Base-by-base conservation (phyloP, 1,140 invertebrate genomes). In the Physella acuta region DNA sequence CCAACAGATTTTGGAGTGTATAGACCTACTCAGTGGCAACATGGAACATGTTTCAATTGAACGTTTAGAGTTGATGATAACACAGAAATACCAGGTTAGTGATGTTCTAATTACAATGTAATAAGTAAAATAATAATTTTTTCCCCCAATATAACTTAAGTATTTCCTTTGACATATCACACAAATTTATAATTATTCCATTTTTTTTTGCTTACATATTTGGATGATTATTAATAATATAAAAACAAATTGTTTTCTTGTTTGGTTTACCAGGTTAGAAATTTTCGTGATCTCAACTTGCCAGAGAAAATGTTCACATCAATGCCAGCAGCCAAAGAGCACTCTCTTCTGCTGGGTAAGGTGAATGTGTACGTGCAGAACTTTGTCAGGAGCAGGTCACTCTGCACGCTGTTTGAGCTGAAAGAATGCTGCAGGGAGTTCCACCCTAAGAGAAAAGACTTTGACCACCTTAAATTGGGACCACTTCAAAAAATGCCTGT, bases 361-460 rank as follows among this genome's bases (percentile, higher is more conserved):
- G 76, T 83, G 30, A 83, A 82, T 75, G 74, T 77, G 8, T 81
- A 78, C 55, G 74, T 83, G 49, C 75, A 81, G 28, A 79, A 75
- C 0, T 84, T 81, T 74, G 66, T 80, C 11, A 75, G 76, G 53
- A 74, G 75, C 1, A 68, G 78, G 2, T 73, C 78, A 3, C 72
- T 82, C n/a, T 81, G 80, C 51, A 81, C 81, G 0, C 49, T 82
- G 30, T 64, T 76, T 76, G 81, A 84, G 73, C 69, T 84, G 1
- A 59, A 71, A 36, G 56, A 79, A 37, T 73, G 73, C 33, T 36
- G 80, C 51, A 55, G 59, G 26, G 78, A 82, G 28, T 84, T 72
- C 72, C 71, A 71, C n/a, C 55, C 70, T 31, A 39, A 76, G n/a
- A 73, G 73, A n/a, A 53, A 63, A 3, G 70, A 72, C 26, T 84